A percentile compares a stretch with the other conserved stretches of the same genome.
Evolutionary conservation across 1,140 invertebrate genomes (phyloP).

Genomic region (Pomacea maculata): DNA sequence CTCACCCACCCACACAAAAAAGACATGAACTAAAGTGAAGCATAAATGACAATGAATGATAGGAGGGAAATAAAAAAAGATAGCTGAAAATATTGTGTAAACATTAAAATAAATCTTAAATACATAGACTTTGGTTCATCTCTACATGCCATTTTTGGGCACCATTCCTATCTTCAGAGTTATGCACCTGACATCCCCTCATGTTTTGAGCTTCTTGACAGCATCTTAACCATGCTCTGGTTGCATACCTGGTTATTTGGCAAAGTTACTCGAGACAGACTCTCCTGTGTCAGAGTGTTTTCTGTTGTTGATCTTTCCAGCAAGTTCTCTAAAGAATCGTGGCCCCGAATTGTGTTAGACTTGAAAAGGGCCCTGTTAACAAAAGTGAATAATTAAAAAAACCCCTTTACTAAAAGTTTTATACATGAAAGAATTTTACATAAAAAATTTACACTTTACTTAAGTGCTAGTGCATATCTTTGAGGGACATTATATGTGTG

Average conservation of each 20-base stretch:
- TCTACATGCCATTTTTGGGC: too few species aligned
- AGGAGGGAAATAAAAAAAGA: neutral
- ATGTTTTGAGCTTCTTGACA: too few species aligned
- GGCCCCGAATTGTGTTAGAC: slow-evolving; percentile 26
- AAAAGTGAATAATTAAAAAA: neutral
- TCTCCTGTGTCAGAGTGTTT: slow-evolving; percentile 59
- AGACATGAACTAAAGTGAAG: neutral
- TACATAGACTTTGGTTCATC: too few species aligned
- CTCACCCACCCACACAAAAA: too few species aligned
- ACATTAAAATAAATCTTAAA: too few species aligned
- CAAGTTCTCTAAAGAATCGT: slow-evolving; percentile 37
- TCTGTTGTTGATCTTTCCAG: slow-evolving; percentile 32
- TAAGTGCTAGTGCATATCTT: too few species aligned
- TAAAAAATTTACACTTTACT: neutral
- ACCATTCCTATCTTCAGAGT: too few species aligned
- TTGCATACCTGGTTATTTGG: slow-evolving; percentile 80
- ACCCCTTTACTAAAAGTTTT: neutral
- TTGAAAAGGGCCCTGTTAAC: slow-evolving; percentile 31
- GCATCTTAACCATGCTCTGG: slow-evolving; percentile 32
- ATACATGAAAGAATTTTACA: neutral
- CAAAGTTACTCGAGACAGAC: slow-evolving; percentile 86
- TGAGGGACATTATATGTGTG: neutral
- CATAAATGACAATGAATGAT: neutral
- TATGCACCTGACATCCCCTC: too few species aligned
- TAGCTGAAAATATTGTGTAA: neutral